Percentiles rank a stretch among this genome's conserved stretches.
These are phyloP conservation scores for Scortum barcoo DNA, from an alignment of 2,113 vertebrate genomes.

Conservation along the genomic window DNA sequence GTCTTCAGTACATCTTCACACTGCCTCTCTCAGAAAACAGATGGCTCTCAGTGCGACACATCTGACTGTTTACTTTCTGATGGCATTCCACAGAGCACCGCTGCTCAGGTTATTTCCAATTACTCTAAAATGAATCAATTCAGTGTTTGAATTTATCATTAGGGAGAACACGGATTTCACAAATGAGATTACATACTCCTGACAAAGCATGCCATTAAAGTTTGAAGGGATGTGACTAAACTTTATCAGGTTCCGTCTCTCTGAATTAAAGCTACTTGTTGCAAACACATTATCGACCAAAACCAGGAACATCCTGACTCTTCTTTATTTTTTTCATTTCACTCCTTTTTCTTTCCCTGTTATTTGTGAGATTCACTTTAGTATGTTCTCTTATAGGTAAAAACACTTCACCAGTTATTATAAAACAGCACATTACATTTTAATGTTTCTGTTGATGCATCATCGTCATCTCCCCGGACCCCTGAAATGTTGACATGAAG, in stretches of 20 bases:
- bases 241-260: conserved; percentile 5
- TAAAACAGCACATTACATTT: conserved; percentile 17
- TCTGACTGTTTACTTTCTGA: conserved; percentile 39
- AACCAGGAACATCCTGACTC: background rate
- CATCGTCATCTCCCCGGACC: conserved; percentile 20
- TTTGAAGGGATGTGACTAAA: conserved; percentile 11
- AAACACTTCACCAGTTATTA: conserved; percentile 4
- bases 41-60: conserved; percentile 50
- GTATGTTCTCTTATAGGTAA: background rate
- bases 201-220: conserved; percentile 18
- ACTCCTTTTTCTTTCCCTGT: background rate
- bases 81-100: conserved; percentile 32
- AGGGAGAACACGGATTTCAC: conserved; percentile 46
- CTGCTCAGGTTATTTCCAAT: conserved; percentile 59
- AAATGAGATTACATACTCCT: conserved; percentile 48
- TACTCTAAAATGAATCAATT: conserved; percentile 52
- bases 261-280: conserved; percentile 8
- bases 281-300: background rate
- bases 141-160: conserved; percentile 50
- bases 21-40: conserved; percentile 35
- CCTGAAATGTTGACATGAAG: conserved; percentile 51
- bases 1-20: background rate
- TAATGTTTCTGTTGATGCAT: conserved; percentile 39
- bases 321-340: background rate
- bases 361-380: background rate